Evolutionary conservation across 2,888 invertebrate genomes (phyloP).

Genomic region (Maniola hyperantus): DNA sequence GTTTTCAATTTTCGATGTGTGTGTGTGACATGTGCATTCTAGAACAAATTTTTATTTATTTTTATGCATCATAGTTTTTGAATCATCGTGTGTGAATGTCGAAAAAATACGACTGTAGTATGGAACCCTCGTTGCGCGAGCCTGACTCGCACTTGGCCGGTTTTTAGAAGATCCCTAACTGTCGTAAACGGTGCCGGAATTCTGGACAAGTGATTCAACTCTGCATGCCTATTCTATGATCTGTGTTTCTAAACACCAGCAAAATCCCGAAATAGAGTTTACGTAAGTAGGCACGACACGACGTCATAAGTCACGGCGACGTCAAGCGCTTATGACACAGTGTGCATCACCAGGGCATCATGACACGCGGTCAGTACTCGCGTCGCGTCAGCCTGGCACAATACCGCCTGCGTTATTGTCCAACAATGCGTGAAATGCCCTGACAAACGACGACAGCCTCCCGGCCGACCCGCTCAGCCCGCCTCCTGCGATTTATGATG

Average conservation of each 20-base stretch:
- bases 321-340: slow-evolving; percentile 41
- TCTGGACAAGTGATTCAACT: too few species aligned
- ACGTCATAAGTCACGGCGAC: slow-evolving; percentile 22
- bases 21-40: too few species aligned
- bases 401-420: slow-evolving; percentile 77
- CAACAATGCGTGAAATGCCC: slow-evolving; percentile 82
- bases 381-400: slow-evolving; percentile 57
- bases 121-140: too few species aligned
- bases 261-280: slow-evolving; percentile 14
- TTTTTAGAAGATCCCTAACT: too few species aligned
- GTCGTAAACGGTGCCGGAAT: too few species aligned
- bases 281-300: slow-evolving; percentile 46
- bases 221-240: neutral
- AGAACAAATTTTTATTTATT: too few species aligned
- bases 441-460: slow-evolving; percentile 83
- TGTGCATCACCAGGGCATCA: slow-evolving; percentile 50
- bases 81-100: too few species aligned
- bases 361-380: slow-evolving; percentile 55
- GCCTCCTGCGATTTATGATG: slow-evolving; percentile 81
- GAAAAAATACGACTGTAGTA: too few species aligned
- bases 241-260: neutral
- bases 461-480: slow-evolving; percentile 69
- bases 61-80: too few species aligned
- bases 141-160: too few species aligned
- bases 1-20: too few species aligned